Percentiles rank a stretch among this genome's conserved stretches.
phyloP scores from a whole-genome alignment of 2,113 vertebrate species.

The Tragelaphus imberbis region DNA sequence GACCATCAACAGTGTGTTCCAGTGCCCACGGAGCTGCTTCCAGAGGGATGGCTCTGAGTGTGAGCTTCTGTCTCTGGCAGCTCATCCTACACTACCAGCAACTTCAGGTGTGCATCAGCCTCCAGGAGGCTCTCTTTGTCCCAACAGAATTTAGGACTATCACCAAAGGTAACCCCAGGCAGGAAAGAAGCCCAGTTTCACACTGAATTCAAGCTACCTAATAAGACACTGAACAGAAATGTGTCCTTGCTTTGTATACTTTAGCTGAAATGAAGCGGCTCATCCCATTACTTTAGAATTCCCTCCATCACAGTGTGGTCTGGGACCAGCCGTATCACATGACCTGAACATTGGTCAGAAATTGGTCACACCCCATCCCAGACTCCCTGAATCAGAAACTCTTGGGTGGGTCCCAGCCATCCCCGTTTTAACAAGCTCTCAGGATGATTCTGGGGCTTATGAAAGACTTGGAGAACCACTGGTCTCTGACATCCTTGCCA shows the following conservation, averaged over 20 bases:
- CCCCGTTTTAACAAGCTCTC: neutral
- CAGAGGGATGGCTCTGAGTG: neutral
- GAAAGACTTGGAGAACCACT: neutral
- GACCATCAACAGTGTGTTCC: accelerated
- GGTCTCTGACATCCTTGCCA: neutral
- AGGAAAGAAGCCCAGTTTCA: neutral
- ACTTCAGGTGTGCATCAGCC: neutral
- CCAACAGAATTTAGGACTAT: neutral
- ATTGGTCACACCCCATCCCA: neutral
- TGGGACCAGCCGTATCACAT: neutral
- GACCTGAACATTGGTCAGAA: neutral
- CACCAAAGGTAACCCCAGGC: neutral
- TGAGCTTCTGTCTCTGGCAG: neutral
- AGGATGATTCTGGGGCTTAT: neutral
- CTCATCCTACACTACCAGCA: neutral
- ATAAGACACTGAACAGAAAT: neutral
- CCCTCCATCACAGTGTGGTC: neutral
- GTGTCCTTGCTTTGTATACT: neutral
- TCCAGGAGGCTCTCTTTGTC: neutral
- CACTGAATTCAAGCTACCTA: neutral
- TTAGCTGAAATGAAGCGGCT: neutral
- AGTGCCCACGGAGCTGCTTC: accelerated
- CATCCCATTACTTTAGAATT: neutral
- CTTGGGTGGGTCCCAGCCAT: neutral
- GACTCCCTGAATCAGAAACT: neutral